These are phyloP conservation scores for Liasis olivaceus DNA, from an alignment of 2,797 vertebrate species.

Conservation along the genomic window DNA sequence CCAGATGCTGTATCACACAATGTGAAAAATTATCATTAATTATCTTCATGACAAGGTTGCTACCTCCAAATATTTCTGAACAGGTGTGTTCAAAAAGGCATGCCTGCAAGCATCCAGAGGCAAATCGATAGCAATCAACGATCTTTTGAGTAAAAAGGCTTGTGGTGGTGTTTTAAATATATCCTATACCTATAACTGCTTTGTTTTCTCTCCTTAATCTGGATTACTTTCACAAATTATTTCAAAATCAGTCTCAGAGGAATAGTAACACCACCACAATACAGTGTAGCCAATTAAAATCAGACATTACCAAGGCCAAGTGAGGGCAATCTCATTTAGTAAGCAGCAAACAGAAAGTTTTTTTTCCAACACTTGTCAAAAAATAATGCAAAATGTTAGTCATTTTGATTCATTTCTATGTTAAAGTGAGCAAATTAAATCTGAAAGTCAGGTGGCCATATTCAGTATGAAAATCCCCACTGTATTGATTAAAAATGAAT, in stretches of 20 bases:
- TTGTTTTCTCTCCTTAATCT: neutral
- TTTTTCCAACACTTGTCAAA: neutral
- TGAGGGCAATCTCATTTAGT: neutral
- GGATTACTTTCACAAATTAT: neutral
- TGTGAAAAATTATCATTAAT: slow-evolving; percentile 52
- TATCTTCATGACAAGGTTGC: slow-evolving; percentile 56
- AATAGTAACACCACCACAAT: neutral
- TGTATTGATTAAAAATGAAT: neutral
- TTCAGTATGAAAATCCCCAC: neutral
- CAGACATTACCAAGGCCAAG: neutral
- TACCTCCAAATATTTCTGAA: slow-evolving; percentile 45
- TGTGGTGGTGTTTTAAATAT: neutral
- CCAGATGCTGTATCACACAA: slow-evolving; percentile 62
- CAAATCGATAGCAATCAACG: neutral
- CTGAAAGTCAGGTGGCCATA: neutral
- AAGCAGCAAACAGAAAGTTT: neutral
- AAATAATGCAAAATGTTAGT: neutral
- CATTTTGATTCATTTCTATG: neutral
- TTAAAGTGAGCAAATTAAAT: neutral
- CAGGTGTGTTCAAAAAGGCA: slow-evolving; percentile 40
- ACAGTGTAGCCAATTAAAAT: neutral
- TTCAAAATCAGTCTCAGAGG: neutral
- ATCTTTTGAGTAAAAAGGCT: slow-evolving; percentile 27
- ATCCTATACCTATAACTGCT: neutral
- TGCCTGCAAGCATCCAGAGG: neutral